Base-by-base conservation (phyloP, 1,140 invertebrate species). In the Hylaeus volcanicus region DNA sequence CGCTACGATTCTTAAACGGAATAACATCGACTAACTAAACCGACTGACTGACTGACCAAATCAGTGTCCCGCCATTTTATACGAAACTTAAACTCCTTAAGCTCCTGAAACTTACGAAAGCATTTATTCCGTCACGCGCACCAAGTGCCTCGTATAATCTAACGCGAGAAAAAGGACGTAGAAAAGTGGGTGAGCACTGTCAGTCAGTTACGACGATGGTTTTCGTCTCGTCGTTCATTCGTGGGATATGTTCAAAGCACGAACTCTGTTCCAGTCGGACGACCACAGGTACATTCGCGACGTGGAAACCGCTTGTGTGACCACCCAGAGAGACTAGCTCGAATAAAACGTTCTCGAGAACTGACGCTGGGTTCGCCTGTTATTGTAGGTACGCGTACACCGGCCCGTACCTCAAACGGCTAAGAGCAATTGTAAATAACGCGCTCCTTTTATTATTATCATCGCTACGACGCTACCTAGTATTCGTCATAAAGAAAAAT, bases 321-420 rank as follows among this genome's bases (percentile, higher is more conserved):
- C 79, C 79, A 81, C 79, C 79, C 79, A 81, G 43, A 56, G 55
- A 43, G 73, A 39, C 48, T 61, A 81, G 73, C 73, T 65, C 26
- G 73, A 70, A 74, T 60, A 77, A 71, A 77, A 81, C 65, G 74
- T 70, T 77, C 66, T 61, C 73, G 39, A 80, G 64, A 68, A 66
- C 79, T 74, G 78, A 66, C 63, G 43, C 63, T 68, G 55, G 48
- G 14, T 61, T 75, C 72, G 37, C 45, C 45, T 61, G 53, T 75
- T 80, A 80, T 80, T 80, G 75, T n/a, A 75, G 43, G 45, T 68
- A 43, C 9, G 68, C 12, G 45, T 74, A 45, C 53, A 6, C 56
- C 53, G 11, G 1, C 11, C 5, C 41, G 55, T 53, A 61, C 55
- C 45, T 69, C n/a, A 3, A 0, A n/a, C 15, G 73, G 64, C n/a